Base-by-base conservation (phyloP, 2,888 invertebrate genomes). In the Anaspis maculata region DNA sequence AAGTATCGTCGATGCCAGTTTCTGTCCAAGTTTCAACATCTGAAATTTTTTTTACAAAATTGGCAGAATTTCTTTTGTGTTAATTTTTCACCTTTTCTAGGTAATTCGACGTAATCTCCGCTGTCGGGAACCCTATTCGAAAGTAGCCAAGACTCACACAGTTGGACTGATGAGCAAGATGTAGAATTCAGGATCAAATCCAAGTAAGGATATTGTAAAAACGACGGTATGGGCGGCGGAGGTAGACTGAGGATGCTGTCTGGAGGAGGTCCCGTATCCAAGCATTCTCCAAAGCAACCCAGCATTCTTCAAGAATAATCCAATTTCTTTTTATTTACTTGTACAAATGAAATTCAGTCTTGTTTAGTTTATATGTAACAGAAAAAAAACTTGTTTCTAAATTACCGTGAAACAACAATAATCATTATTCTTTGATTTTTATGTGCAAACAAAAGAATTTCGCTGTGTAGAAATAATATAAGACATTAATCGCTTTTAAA, bases 231-330 rank as follows among this genome's bases (percentile, higher is more conserved):
- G 1, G 88, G 89, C 0, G 89, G 89, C 24, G 89, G 89, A 4
- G 89, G 89, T 71, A 89, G 79, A 52, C 79, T 80, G 31, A 87
- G 68, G 46, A 88, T 87, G 37, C 75, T 79, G 64, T 88, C 84
- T 1, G 89, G 89, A 0, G 89, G 89, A 1, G 83, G 83, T 4
- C 79, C 83, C 42, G 80, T 64, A 64, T 75, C 71, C 59, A 75
- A 71, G 57, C 66, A 66, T 34, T 76, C 76, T 36, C 73, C 65
- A 48, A 75, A 67, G 54, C 77, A 77, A 39, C 70, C 63, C 76
- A 77, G 76, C 30, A 11, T 23, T 11, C 27, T 33, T n/a, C n/a
- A n/a, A n/a, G n/a, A n/a, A n/a, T n/a, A n/a, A n/a, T n/a, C n/a
- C 13, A 33, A 13, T 25, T 15, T 25, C n/a, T n/a, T n/a, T n/a